phyloP scores from a whole-genome alignment of 2,888 invertebrate species.

The Tridacna gigas region DNA sequence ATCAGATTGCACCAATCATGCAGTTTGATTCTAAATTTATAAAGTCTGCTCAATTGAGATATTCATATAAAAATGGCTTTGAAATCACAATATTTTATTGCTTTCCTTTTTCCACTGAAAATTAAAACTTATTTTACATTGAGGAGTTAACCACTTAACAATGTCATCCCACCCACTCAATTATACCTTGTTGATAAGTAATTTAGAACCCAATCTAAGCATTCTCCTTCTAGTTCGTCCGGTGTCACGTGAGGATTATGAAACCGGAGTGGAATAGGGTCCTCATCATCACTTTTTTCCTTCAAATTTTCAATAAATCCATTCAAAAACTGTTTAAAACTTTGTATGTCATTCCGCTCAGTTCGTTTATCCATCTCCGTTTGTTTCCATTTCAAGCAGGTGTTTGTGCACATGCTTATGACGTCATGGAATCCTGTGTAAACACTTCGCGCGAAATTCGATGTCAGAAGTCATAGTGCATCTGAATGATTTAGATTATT shows the following conservation, averaged over 20 bases:
- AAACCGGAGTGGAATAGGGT: slow-evolving; percentile 68
- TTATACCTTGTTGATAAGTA: slow-evolving; percentile 77
- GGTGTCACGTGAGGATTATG: slow-evolving; percentile 68
- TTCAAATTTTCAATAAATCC: slow-evolving; percentile 73
- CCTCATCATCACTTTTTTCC: slow-evolving; percentile 68
- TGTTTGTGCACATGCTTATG: slow-evolving; percentile 68
- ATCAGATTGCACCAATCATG: too few species aligned
- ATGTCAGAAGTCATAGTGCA: background rate
- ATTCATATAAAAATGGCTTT: too few species aligned
- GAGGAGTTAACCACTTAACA: background rate
- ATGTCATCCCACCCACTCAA: slow-evolving; percentile 69
- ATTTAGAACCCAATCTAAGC: slow-evolving; percentile 79
- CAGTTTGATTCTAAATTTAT: too few species aligned
- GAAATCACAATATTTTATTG: too few species aligned
- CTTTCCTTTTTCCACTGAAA: background rate
- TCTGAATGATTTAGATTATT: too few species aligned
- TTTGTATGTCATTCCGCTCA: slow-evolving; percentile 64
- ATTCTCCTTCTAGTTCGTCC: slow-evolving; percentile 80
- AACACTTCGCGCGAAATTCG: slow-evolving; percentile 12
- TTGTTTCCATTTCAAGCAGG: slow-evolving; percentile 71
- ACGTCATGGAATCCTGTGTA: slow-evolving; percentile 56
- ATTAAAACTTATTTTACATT: background rate
- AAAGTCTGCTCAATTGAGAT: too few species aligned
- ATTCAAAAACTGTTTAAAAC: slow-evolving; percentile 74
- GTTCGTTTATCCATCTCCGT: slow-evolving; percentile 73